A percentile compares a stretch with the other conserved stretches of the same genome.
These are phyloP conservation scores for Trididemnum miniatum DNA, from an alignment of 23 tunicate genomes.

Conservation along the genomic window DNA sequence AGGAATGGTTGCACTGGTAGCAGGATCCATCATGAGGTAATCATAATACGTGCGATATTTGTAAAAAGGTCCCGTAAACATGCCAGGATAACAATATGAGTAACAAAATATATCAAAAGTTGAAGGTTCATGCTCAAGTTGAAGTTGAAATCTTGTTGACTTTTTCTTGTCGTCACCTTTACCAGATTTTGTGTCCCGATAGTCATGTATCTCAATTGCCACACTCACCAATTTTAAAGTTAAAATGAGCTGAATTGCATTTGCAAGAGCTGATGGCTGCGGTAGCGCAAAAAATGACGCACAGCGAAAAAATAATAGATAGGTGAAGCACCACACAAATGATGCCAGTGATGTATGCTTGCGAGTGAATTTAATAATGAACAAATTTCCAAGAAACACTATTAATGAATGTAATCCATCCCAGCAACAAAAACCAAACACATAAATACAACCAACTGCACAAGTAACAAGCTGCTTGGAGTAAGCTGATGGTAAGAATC, in stretches of 20 bases:
- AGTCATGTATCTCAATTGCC: constrained; percentile 79
- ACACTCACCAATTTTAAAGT: constrained; percentile 83
- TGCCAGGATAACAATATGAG: constrained; percentile 83
- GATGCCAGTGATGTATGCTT: constrained; percentile 62
- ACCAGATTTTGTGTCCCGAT: neutral
- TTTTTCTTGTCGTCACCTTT: neutral
- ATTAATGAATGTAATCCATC: constrained; percentile 59
- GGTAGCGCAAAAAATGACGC: constrained; percentile 54
- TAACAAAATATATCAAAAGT: constrained; percentile 57
- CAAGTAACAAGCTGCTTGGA: constrained; percentile 39
- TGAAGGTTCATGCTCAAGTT: constrained; percentile 48
- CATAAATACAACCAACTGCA: constrained; percentile 40
- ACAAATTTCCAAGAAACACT: constrained; percentile 43
- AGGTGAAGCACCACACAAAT: constrained; percentile 68
- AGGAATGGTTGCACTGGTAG: constrained; percentile 28
- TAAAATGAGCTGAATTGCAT: constrained; percentile 76
- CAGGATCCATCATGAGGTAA: constrained; percentile 29
- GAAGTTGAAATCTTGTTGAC: constrained; percentile 43
- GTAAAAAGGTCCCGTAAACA: constrained; percentile 87
- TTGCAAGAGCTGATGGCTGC: constrained; percentile 59
- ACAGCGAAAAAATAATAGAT: constrained; percentile 74
- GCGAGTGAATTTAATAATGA: constrained; percentile 59
- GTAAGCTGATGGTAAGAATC: neutral
- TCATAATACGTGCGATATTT: constrained; percentile 75
- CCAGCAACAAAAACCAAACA: constrained; percentile 44